Evolutionary conservation across 2,888 invertebrate genomes (phyloP), one percentile per base, ranked within the genome.

Genomic region (Tinea semifulvella): DNA sequence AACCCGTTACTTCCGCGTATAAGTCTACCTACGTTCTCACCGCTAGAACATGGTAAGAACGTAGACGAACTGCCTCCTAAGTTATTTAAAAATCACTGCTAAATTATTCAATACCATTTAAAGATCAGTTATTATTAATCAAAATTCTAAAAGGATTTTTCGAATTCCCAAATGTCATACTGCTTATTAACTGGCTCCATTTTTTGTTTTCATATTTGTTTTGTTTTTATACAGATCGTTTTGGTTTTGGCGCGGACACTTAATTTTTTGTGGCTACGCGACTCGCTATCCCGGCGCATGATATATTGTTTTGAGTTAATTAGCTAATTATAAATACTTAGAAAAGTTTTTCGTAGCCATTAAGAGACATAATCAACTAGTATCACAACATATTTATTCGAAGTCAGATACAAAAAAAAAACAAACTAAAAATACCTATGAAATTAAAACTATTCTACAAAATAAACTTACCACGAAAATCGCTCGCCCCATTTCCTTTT

Each of bases 151-250:
- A 72, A 68, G 72, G 63, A 76, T 80, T 65, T 77, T 76, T 77
- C 65, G 68, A 79, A 77, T 80, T 77, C 79, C 72, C 63, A 75
- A 79, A 77, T 79, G 79, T 79, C 79, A 79, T 79, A 75, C 75
- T 75, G 75, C 77, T 80, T 77, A 80, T 79, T 80, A 80, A 79
- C 77, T 63, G 73, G 57, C 71, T 64, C 71, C 69, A 73, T 75
- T 80, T 77, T 76, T 79, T 79, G 71, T 75, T 71, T n/a, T 40
- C 8, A 22, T 44, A 22, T 44, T 57, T 59, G 54, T 74, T 69
- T 77, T 74, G 66, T 76, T 79, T 74, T 74, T 73, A 77, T 77
- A 74, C 69, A 67, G 63, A 65, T 57, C 69, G 67, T 74, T 77
- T 77, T 68, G 70, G 71, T 77, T 77, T 80, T 80, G 77, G 79